These are phyloP conservation scores for Hydrolagus colliei DNA, from an alignment of 2,797 vertebrate species.

Conservation along the genomic window DNA sequence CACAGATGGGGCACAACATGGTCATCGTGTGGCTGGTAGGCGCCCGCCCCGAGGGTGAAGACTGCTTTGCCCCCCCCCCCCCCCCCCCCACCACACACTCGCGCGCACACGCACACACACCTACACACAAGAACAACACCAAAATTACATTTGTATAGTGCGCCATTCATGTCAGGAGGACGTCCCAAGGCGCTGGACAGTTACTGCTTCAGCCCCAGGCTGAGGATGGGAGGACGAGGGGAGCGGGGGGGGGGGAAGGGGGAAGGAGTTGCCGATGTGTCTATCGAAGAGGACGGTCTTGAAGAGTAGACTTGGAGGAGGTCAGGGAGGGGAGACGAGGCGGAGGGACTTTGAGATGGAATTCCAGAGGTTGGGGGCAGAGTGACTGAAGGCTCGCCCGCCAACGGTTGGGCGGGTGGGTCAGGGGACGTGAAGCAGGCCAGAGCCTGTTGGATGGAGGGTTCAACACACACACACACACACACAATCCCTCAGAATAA, in stretches of 20 bases:
- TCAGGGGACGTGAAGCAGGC: not conserved
- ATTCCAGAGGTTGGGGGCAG: not conserved
- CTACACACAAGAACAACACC: not conserved
- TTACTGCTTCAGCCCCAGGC: too few relatives aligned
- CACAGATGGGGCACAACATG: slow-evolving; percentile 93
- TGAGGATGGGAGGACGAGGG: too few relatives aligned
- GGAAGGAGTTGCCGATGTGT: too few relatives aligned
- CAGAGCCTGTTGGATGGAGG: not conserved
- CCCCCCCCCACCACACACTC: not conserved
- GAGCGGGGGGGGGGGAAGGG: too few relatives aligned
- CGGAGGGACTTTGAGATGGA: not conserved
- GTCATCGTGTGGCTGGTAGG: slow-evolving; percentile 94
- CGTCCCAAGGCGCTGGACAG: too few relatives aligned
- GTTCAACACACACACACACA: not conserved
- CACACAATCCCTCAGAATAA: too few relatives aligned
- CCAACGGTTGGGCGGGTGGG: not conserved
- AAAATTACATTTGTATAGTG: too few relatives aligned
- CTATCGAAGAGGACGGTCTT: too few relatives aligned
- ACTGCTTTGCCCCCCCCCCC: too few relatives aligned
- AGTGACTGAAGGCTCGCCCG: not conserved
- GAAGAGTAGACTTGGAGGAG: too few relatives aligned
- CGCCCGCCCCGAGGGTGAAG: not conserved
- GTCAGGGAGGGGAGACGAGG: not conserved
- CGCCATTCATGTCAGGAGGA: not conserved
- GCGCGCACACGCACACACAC: not conserved